Evolutionary conservation across 2,888 invertebrate genomes (phyloP), one percentile per base, ranked within the genome.

Genomic region (Phalera bucephala): DNA sequence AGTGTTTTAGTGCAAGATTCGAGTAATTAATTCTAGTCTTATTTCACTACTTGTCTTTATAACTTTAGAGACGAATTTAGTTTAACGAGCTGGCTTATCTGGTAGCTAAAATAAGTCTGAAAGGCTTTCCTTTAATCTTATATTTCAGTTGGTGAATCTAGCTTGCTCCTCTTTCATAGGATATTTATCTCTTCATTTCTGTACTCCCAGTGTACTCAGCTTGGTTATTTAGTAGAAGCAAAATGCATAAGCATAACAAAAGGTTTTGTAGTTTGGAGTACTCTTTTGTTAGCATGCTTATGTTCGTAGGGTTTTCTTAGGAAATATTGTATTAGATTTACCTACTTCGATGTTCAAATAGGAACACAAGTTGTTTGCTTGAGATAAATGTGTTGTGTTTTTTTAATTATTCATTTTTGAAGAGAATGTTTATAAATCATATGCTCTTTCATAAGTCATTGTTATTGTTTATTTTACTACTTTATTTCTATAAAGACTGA

Each of bases 1-100:
- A 58, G 46, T 57, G 61, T 64, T 57, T 57, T 43, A 47, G 41
- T 51, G 51, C 40, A 43, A 44, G 41, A 40, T 42, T 59, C 45
- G 44, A 34, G 39, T 42, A 45, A 51, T 51, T 47, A 43, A 50
- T 59, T 43, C 37, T 26, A 31, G 14, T 36, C 40, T 30, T 36
- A 40, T 59, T 54, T 41, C 10, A 43, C 34, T 37, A 40, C 32
- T 36, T 34, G 28, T 41, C 31, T 19, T 15, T 22, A 34, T 41
- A 29, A 38, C 20, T 48, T 43, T 32, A 22, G 15, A 36, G 14
- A 27, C 15, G 13, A 33, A 33, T 39, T 36, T 9, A 5, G 21
- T 33, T 30, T 35, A 30, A 35, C 15, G 6, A 12, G 7, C 29
- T 10, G 6, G 20, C 13, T 51, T 33, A 36, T 51, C 25, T 41